Evolutionary conservation across 2,888 invertebrate genomes (phyloP).

Genomic region (Morpho helenor): DNA sequence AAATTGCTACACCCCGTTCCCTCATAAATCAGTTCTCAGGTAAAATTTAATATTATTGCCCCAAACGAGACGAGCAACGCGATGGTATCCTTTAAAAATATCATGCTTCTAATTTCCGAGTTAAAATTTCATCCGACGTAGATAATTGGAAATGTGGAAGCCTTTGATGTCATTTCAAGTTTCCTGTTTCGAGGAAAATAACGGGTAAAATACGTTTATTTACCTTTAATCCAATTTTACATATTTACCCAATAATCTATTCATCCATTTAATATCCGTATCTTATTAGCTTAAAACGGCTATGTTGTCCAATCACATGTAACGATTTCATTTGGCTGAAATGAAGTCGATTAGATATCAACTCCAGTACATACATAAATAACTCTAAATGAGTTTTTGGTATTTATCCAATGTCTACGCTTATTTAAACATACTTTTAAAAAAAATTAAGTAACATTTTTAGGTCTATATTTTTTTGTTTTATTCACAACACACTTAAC

Average conservation of each 20-base stretch:
- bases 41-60: conserved; percentile 55
- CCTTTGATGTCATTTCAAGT: conserved; percentile 13
- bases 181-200: conserved; percentile 2
- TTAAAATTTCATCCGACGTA: conserved; percentile 3
- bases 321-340: too few relatives aligned
- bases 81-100: conserved; percentile 16
- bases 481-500: not conserved
- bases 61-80: conserved; percentile 11
- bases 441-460: not conserved
- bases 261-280: too few relatives aligned
- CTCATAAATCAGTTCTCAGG: conserved; percentile 63
- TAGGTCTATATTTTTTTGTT: not conserved
- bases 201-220: conserved; percentile 1
- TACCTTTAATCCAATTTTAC: not conserved
- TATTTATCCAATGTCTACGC: too few relatives aligned
- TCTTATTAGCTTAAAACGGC: too few relatives aligned
- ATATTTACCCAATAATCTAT: too few relatives aligned
- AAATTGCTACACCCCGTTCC: conserved; percentile 61
- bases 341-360: too few relatives aligned
- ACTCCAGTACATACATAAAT: too few relatives aligned
- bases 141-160: conserved; percentile 2
- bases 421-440: too few relatives aligned
- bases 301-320: too few relatives aligned
- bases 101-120: conserved; percentile 14
- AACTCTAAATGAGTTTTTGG: too few relatives aligned